Conservation (phyloP, 2,888 invertebrate genomes). For the Rotaria sp. region DNA sequence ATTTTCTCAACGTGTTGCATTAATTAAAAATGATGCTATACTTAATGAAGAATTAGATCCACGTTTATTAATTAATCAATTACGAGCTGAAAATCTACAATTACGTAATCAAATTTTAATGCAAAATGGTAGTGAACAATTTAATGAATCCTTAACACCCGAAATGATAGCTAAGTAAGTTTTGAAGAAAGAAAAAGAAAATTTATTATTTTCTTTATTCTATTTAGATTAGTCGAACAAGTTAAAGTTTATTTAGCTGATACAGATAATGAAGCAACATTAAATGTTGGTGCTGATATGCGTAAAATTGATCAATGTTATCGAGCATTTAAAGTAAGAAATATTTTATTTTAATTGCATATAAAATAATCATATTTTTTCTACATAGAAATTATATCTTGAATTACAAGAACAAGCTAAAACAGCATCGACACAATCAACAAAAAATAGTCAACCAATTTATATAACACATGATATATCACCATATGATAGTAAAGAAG, state of each 20-base stretch:
- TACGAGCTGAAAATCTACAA: constrained; percentile 51
- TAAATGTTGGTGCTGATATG: constrained; percentile 51
- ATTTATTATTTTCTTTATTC: neutral
- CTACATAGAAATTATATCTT: constrained; percentile 35
- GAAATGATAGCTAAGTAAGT: constrained; percentile 35
- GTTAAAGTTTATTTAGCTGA: constrained; percentile 49
- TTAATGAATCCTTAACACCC: constrained; percentile 5
- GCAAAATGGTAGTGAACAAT: constrained; percentile 46
- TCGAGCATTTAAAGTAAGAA: constrained; percentile 48
- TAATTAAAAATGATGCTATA: constrained; percentile 56
- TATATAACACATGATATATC: constrained; percentile 38
- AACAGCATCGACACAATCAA: neutral
- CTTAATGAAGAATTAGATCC: constrained; percentile 56
- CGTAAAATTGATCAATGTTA: constrained; percentile 52
- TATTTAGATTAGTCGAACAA: constrained; percentile 48
- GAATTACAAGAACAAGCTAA: constrained; percentile 24
- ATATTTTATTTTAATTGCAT: neutral
- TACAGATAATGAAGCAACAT: constrained; percentile 48
- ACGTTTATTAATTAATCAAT: constrained; percentile 51
- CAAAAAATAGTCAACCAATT: neutral
- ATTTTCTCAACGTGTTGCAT: constrained; percentile 56
- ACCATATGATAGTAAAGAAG: constrained; percentile 44
- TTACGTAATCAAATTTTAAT: constrained; percentile 52
- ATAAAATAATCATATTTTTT: neutral
- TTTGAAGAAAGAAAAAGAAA: neutral